Conservation (phyloP, 2,888 invertebrate genomes). For the Eledone cirrhosa region DNA sequence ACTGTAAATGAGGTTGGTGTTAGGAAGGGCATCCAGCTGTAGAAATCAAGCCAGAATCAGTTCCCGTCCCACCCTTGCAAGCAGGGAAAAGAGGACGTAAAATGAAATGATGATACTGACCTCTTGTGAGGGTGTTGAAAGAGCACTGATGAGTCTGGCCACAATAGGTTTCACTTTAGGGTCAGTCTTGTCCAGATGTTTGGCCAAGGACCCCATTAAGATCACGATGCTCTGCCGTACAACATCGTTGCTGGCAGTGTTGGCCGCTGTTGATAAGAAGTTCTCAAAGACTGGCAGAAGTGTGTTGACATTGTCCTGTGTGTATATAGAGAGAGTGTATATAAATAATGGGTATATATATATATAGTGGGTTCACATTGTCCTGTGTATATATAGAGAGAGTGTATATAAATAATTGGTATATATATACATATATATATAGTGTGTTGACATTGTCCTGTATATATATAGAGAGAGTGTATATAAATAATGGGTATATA, state of each 20-base stretch:
- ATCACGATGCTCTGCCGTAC: constrained; percentile 96
- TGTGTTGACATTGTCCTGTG: constrained; percentile 71
- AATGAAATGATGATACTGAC: constrained; percentile 64
- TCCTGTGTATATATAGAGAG: too few relatives aligned
- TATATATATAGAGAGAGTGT: too few relatives aligned
- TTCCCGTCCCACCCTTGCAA: background rate
- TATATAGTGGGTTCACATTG: too few relatives aligned
- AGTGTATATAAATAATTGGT: too few relatives aligned
- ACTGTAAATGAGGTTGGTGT: too few relatives aligned
- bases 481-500: too few relatives aligned
- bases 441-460: too few relatives aligned
- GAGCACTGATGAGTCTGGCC: constrained; percentile 84
- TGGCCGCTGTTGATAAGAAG: constrained; percentile 91
- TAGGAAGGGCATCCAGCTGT: too few relatives aligned
- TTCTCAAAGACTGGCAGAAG: constrained; percentile 91
- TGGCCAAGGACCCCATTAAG: constrained; percentile 95
- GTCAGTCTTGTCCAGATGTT: constrained; percentile 91
- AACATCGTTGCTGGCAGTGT: constrained; percentile 87
- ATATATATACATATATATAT: too few relatives aligned
- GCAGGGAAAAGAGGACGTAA: too few relatives aligned
- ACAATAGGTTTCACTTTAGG: constrained; percentile 92
- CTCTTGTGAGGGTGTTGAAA: constrained; percentile 96
- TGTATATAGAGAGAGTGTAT: background rate
- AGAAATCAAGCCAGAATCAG: too few relatives aligned
- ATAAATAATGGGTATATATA: too few relatives aligned